A percentile compares a stretch with the other conserved stretches of the same genome.
Evolutionary conservation across 2,888 invertebrate genomes (phyloP).

Genomic region (Kryphioiulus occultus): DNA sequence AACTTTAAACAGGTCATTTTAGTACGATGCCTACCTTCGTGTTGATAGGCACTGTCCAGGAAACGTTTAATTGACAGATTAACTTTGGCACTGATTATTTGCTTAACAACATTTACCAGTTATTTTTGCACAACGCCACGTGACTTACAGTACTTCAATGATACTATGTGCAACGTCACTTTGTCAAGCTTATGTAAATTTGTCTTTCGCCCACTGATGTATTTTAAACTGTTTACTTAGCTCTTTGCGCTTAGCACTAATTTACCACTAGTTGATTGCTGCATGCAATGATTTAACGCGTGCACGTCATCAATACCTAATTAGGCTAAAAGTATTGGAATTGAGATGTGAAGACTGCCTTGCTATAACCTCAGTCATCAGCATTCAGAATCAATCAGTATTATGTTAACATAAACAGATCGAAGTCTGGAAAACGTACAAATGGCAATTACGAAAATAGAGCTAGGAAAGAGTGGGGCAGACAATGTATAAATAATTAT

Average conservation of each 20-base stretch:
- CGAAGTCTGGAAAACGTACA: neutral
- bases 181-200: slow-evolving; percentile 11
- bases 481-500: slow-evolving; percentile 14
- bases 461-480: neutral
- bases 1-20: slow-evolving; percentile 19
- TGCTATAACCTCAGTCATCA: neutral
- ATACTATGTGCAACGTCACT: neutral
- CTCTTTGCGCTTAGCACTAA: neutral
- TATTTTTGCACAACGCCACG: too few relatives aligned
- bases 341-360: neutral
- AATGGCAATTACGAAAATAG: neutral
- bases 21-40: neutral
- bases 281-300: neutral
- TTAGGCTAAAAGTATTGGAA: neutral
- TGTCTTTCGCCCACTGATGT: neutral
- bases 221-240: neutral
- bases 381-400: neutral
- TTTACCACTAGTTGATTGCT: neutral
- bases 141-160: neutral
- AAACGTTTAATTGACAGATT: neutral
- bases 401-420: neutral
- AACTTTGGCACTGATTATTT: neutral
- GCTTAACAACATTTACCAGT: neutral
- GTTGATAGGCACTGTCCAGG: too few relatives aligned
- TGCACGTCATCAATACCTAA: neutral